phyloP scores from a whole-genome alignment of 2,113 vertebrate species.

The Opisthocomus hoazin region DNA sequence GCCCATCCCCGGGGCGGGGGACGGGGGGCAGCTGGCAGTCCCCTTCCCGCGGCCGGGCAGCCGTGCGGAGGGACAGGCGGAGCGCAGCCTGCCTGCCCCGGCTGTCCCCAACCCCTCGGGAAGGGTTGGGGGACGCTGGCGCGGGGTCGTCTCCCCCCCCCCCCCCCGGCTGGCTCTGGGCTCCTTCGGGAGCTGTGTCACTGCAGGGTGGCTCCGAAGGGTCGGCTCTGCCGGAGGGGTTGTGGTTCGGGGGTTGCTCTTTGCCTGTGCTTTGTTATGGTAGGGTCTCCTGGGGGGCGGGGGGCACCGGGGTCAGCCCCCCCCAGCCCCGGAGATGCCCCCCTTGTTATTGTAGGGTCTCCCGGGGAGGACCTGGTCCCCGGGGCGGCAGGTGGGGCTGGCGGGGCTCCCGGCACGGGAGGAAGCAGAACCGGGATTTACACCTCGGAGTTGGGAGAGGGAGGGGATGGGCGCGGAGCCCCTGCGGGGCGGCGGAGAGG shows the following conservation, averaged over 20 bases:
- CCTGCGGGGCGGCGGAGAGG: not conserved
- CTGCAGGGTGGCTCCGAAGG: not conserved
- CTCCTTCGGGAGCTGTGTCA: not conserved
- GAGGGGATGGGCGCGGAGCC: fast-evolving
- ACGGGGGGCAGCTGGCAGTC: fast-evolving
- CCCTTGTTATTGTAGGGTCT: not conserved
- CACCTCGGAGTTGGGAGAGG: not conserved
- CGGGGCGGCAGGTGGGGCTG: not conserved
- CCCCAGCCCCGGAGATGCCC: not conserved
- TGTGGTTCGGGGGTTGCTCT: not conserved
- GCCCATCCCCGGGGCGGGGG: not conserved
- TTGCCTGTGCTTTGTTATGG: not conserved
- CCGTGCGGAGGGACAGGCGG: no score
- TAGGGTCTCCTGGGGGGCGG: not conserved
- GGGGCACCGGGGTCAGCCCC: fast-evolving
- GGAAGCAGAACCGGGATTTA: not conserved
- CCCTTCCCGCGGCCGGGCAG: not conserved
- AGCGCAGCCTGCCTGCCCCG: not conserved
- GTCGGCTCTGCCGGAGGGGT: not conserved
- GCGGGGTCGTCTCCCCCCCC: not conserved
- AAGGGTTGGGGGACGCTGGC: not conserved
- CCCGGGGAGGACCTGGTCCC: not conserved
- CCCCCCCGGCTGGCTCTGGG: not conserved
- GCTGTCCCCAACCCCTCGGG: not conserved
- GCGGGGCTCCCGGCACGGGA: not conserved